phyloP scores from a whole-genome alignment of 2,888 invertebrate genomes.

The Leucophenga montana region DNA sequence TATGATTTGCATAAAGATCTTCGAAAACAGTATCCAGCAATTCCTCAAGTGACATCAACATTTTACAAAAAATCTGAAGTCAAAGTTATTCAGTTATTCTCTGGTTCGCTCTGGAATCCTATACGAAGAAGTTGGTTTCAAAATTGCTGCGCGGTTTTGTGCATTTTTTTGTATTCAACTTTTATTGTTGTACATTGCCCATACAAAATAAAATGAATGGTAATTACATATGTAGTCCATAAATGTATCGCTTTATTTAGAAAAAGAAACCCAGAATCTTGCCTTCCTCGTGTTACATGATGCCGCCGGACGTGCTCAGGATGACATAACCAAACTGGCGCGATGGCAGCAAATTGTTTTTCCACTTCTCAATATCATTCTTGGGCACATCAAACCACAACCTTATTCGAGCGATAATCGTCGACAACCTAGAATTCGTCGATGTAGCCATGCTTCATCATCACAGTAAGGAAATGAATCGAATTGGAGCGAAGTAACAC shows the following conservation, averaged over 20 bases:
- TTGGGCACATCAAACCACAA: constrained; percentile 97
- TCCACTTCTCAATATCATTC: constrained; percentile 97
- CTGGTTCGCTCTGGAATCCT: no score
- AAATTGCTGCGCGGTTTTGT: no score
- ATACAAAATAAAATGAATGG: neutral
- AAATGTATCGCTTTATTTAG: constrained; percentile 75
- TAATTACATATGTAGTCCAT: neutral
- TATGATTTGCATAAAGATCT: no score
- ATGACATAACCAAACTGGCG: constrained; percentile 99
- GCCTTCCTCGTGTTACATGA: constrained; percentile 99
- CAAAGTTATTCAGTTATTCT: no score
- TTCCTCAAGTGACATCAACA: no score
- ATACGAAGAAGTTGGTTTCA: no score
- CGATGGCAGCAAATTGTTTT: constrained; percentile 94
- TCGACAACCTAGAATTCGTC: constrained; percentile 99
- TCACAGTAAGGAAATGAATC: constrained; percentile 97
- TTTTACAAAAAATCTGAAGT: no score
- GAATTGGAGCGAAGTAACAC: constrained; percentile 97
- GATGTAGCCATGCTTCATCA: no score
- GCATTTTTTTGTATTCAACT: neutral
- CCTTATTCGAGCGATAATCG: constrained; percentile 98
- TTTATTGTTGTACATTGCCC: neutral
- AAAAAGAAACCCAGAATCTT: constrained; percentile 99
- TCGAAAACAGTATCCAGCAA: no score
- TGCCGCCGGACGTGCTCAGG: constrained; percentile 97